Percentiles rank a stretch among this genome's conserved stretches.
Evolutionary conservation across 2,797 vertebrate genomes (phyloP).

Genomic region (Masticophis lateralis): DNA sequence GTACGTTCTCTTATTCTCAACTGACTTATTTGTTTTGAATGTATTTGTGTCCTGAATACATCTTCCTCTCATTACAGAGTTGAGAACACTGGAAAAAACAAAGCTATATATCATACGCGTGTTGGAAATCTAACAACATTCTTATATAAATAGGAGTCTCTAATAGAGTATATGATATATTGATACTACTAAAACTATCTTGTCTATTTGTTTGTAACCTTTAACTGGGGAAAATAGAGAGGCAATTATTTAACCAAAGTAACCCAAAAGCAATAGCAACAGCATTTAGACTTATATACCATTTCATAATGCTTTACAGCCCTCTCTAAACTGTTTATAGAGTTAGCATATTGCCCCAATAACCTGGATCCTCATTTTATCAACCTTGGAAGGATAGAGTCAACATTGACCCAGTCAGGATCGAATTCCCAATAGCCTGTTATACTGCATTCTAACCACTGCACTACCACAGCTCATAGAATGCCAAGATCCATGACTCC

Average conservation of each 20-base stretch:
- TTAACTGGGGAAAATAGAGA: neutral
- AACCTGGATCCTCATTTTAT: neutral
- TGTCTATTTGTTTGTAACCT: neutral
- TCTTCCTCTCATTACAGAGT: neutral
- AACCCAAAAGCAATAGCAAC: neutral
- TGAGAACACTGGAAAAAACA: neutral
- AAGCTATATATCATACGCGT: neutral
- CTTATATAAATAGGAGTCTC: neutral
- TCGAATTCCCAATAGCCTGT: neutral
- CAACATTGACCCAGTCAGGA: neutral
- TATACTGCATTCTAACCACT: neutral
- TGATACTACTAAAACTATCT: neutral
- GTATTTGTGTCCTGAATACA: neutral
- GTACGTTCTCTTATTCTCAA: neutral
- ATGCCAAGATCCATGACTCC: neutral
- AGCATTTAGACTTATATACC: neutral
- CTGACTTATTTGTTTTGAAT: neutral
- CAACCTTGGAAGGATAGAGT: neutral
- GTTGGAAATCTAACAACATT: neutral
- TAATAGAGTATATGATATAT: neutral
- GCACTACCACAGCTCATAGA: neutral
- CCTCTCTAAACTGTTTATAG: neutral
- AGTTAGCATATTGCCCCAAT: neutral
- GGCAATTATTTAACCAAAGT: neutral
- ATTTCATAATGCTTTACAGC: neutral